Evolutionary conservation across 2,888 invertebrate genomes (phyloP).

Genomic region (Pristionchus mayeri): DNA sequence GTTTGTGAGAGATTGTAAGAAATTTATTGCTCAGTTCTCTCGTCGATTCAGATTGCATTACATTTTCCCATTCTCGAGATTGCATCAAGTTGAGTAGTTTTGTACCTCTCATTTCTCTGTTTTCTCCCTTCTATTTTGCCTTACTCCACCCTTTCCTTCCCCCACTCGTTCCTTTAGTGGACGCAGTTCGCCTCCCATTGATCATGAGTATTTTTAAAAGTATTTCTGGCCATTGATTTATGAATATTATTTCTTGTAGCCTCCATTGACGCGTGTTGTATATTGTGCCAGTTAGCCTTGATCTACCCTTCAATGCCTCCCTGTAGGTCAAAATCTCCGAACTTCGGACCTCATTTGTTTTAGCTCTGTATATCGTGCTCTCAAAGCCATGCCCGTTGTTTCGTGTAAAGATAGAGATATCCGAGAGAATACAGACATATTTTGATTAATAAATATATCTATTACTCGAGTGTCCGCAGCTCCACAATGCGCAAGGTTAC

Average conservation of each 20-base stretch:
- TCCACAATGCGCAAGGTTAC: neutral
- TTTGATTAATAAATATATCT: constrained; percentile 34
- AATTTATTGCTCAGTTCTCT: neutral
- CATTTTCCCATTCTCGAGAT: neutral
- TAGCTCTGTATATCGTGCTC: neutral
- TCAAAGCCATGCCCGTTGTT: neutral
- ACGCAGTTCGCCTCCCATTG: neutral
- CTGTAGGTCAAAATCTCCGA: neutral
- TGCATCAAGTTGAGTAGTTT: constrained; percentile 41
- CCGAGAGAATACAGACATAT: neutral
- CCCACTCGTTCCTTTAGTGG: neutral
- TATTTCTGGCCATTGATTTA: neutral
- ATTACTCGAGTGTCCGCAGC: neutral
- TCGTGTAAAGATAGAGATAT: constrained; percentile 27
- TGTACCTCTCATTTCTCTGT: constrained; percentile 38
- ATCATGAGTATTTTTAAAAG: neutral
- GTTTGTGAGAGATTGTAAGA: constrained; percentile 28
- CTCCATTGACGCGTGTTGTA: constrained; percentile 9
- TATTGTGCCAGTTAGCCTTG: neutral
- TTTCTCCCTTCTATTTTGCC: neutral
- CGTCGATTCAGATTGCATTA: constrained; percentile 24
- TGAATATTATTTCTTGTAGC: constrained; percentile 11
- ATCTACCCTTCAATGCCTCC: neutral
- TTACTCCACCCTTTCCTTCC: neutral
- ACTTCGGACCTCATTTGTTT: constrained; percentile 18